Evolutionary conservation across 2,797 vertebrate genomes (phyloP), one percentile per base, ranked within the genome.

Genomic region (Takifugu rubripes): DNA sequence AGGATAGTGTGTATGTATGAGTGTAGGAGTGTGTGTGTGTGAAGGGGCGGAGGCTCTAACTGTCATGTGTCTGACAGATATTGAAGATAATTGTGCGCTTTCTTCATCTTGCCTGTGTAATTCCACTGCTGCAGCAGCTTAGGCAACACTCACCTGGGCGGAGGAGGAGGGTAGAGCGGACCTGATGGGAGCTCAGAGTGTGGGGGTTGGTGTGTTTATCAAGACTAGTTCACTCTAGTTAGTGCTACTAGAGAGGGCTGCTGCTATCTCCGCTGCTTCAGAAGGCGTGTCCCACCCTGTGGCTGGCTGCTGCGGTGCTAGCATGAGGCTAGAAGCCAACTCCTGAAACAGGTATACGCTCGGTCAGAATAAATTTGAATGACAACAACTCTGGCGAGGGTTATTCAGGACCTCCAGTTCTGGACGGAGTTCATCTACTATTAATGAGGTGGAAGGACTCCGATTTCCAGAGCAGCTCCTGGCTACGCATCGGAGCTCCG

Each of bases 41-140:
- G 70, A 7, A 14, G 44, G 6, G 21, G 55, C 56, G 66, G 53
- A 25, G 55, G 61, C 52, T 79, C 68, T 81, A 87, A 82, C 89
- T 91, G 90, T 91, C 90, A 90, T 89, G 85, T 84, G 82, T 84
- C 87, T 92, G 90, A 92, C 90, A 92, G 90, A 90, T 92, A 91
- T 92, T 92, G 90, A 90, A 90, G 90, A 91, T 92, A 92, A 92
- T 92, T 91, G 90, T 90, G 87, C 84, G 77, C 86, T 89, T 91
- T 92, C 87, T 90, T 90, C 83, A 75, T 85, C 84, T 83, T 85
- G 89, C 85, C 86, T 88, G 83, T 87, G 86, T 90, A 89, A 90
- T 90, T 89, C 84, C 82, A 79, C 70, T 56, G 73, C 76, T 79
- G 82, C 77, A 83, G 83, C 78, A 79, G 80, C 78, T 83, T 77